Evolutionary conservation across 2,113 vertebrate species (phyloP), one percentile per base, ranked within the genome.

Genomic region (Lichenostomus cassidix): DNA sequence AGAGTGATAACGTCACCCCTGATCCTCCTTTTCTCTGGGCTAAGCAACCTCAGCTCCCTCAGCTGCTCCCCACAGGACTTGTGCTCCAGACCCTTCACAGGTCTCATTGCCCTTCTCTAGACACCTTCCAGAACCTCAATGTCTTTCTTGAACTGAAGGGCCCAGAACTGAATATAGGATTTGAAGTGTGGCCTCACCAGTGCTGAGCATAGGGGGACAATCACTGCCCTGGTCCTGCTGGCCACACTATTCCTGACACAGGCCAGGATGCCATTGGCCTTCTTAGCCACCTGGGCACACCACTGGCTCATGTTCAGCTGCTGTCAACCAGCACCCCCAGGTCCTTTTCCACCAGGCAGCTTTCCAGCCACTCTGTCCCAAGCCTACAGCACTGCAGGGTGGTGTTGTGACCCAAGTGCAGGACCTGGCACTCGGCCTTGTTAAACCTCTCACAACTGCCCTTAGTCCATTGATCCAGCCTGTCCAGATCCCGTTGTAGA

Each of bases 191-290:
- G 0, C 14, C 37, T 58, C 44, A 37, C 3, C 59, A 52, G 22
- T 52, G 37, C 20, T 0, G 0, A 81, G 33, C 0, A 28, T 27
- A 52, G 44, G 3, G 27, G 10, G 15, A 39, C 10, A 33, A 18
- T 52, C 25, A 0, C 33, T 67, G 60, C 10, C 37, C 28, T 67
- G 39, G 0, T 21, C 46, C 53, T 60, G 39, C 33, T 46, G 69
- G 33, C 11, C 77, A n/a, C 33, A 16, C 37, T 0, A 7, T 2
- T 67, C 3, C 41, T 46, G 46, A 24, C 15, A 9, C 33, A 67
- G 10, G 10, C 33, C 68, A 39, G 60, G 69, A 16, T 81, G 19
- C 5, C 68, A 37, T 0, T 1, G 52, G 19, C 27, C 31, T 33
- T 3, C 22, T 52, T 52, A 23, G 23, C 12, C 44, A 58, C 37